Percentiles rank a stretch among this genome's conserved stretches.
These are phyloP conservation scores for Andrena marginata DNA, from an alignment of 2,888 invertebrate species.

Conservation along the genomic window DNA sequence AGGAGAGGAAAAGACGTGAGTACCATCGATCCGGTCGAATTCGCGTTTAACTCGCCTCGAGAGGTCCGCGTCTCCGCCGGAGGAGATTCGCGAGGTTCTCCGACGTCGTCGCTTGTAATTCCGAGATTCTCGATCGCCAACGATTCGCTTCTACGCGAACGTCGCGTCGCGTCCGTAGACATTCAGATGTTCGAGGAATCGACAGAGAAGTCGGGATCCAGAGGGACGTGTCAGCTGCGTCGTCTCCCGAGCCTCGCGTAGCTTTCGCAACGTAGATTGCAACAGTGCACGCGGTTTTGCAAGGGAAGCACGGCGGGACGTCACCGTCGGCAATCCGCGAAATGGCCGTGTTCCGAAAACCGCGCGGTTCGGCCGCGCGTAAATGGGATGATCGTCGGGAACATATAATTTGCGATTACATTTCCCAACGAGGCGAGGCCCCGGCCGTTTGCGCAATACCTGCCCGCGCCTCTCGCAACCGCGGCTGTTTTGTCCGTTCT, in stretches of 20 bases:
- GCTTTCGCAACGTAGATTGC: neutral
- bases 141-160: no score
- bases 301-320: conserved; percentile 32
- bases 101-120: no score
- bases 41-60: no score
- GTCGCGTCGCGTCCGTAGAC: neutral
- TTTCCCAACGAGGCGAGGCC: conserved; percentile 63
- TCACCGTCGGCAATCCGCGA: conserved; percentile 31
- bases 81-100: no score
- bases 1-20: conserved; percentile 70
- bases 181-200: neutral
- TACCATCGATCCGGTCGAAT: conserved; percentile 31
- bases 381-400: conserved; percentile 55
- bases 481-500: conserved; percentile 18
- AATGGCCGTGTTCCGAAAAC: conserved; percentile 46
- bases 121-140: no score
- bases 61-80: no score
- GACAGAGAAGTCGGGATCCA: neutral
- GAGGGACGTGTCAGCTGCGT: neutral
- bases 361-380: conserved; percentile 37
- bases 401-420: conserved; percentile 62
- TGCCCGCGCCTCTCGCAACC: conserved; percentile 39
- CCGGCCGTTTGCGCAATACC: conserved; percentile 66
- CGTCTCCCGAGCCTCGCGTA: neutral
- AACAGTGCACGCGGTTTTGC: conserved; percentile 9